Base-by-base conservation (phyloP, 2,888 invertebrate genomes). In the Synergus umbraculus region DNA sequence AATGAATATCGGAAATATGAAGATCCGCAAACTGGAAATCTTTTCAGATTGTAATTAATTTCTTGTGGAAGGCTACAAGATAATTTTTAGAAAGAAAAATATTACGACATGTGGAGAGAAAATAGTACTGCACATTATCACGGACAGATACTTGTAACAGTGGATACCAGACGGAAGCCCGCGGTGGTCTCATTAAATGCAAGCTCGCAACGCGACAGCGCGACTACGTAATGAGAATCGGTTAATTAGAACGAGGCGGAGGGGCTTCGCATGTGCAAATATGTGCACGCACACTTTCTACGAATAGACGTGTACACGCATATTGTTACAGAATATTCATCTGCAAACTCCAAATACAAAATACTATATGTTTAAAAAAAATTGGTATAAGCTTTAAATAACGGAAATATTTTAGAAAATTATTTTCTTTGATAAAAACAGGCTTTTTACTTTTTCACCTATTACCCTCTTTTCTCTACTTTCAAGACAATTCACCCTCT, bases 181-280 rank as follows among this genome's bases (percentile, higher is more conserved):
- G 83, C 81, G 90, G 90, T 90, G 90, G 90, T 90, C 90, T 90
- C 90, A 90, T 90, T 90, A 90, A 88, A 88, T 85, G 88, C 86
- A 85, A 85, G 84, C 83, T 84, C 83, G 85, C 85, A 85, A 73
- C 78, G 78, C 78, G 78, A 78, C 85, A 86, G 85, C 85, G 87
- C 86, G 88, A 87, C 89, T 88, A 87, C 88, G 87, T 90, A 90
- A 91, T 91, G 91, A 90, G 90, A 89, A 89, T 88, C 88, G 87
- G 90, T 91, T 91, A 91, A 91, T 91, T 90, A 90, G 89, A 88
- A 88, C 86, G 88, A 80, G 83, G 84, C 85, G 82, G 84, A 83
- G 83, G 79, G 83, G 83, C 78, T 73, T 76, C 58, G 69, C 77
- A 77, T 65, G 64, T 65, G 41, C 54, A 60, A 58, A 73, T 76